Evolutionary conservation across 2,113 vertebrate species (phyloP).

Genomic region (Cephalopholis sonnerati): DNA sequence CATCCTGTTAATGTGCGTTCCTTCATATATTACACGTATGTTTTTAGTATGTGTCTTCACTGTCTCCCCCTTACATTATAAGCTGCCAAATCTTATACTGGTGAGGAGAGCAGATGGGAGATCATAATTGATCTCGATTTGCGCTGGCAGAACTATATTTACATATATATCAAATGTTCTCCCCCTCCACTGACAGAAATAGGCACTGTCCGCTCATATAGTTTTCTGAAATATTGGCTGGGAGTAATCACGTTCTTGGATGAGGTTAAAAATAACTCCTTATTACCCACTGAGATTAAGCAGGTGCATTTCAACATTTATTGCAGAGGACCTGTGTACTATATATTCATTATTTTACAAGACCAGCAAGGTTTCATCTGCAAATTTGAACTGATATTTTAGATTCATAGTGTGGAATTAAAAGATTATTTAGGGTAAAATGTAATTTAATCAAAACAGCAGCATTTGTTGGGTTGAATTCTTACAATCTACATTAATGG

Average conservation of each 20-base stretch:
- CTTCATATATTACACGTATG: conserved; percentile 25
- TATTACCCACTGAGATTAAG: not conserved
- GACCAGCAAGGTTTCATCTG: too few relatives aligned
- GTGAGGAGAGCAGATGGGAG: conserved; percentile 44
- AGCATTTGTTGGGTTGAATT: not conserved
- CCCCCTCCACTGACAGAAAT: not conserved
- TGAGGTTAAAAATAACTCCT: not conserved
- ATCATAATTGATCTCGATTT: conserved; percentile 28
- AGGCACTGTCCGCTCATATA: not conserved
- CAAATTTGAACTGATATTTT: too few relatives aligned
- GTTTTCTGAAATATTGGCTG: not conserved
- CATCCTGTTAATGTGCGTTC: not conserved
- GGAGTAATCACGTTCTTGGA: not conserved
- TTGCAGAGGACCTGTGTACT: too few relatives aligned
- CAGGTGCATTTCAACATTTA: not conserved
- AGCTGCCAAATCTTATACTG: conserved; percentile 22
- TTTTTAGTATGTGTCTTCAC: conserved; percentile 3
- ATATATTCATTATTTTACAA: too few relatives aligned
- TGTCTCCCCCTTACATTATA: not conserved
- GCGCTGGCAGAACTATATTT: conserved; percentile 27
- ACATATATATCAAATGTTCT: conserved; percentile 3
- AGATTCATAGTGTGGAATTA: not conserved
- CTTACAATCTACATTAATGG: not conserved
- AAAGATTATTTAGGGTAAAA: not conserved
- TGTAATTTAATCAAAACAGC: not conserved